Evolutionary conservation across 1,140 invertebrate genomes (phyloP), one percentile per base, ranked within the genome.

Genomic region (Laodelphax striatellus): DNA sequence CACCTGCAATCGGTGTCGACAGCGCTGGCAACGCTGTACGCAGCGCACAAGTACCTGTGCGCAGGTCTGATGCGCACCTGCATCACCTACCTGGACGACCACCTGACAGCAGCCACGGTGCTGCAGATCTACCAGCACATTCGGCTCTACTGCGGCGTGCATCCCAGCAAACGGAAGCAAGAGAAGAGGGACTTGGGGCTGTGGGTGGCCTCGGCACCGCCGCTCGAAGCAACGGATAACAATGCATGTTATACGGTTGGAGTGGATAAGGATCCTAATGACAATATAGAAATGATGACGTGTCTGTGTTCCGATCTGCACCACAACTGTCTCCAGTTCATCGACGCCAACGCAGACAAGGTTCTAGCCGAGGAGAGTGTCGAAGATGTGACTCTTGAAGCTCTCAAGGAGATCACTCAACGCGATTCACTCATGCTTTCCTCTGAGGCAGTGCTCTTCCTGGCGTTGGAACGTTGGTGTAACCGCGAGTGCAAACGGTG

Each of bases 11-110:
- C 83, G 0, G 79, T 85, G 1, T 72, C 73, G 1, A 83, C 82
- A 0, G 82, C 84, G 10, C 70, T 86, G 16, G 75, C 75, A 8
- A 82, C 85, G 0, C 75, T 87, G 0, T 79, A 85, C 65, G 81
- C 81, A 1, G 82, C 84, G 6, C 80, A 85, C 65, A 82, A 85
- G 61, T 87, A 86, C 64, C 70, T 84, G 5, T 84, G 84, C 58
- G 75, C 78, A 1, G 79, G 77, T 31, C 72, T 88, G 10, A 79
- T 80, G 14, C 71, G 77, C 52, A 69, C 79, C 11, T 85, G 84
- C 57, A 78, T 83, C 3, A 70, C 76, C 9, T 83, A 81, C 55
- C 72, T 88, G 1, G 77, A 78, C 16, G 64, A 66, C 2, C 75
- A 78, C 60, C 61, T 80, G 0, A 74, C 66, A 2, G 58, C 71